Percentiles rank a stretch among this genome's conserved stretches.
phyloP scores from a whole-genome alignment of 1,140 invertebrate genomes.

The Drosophila nebulosa region DNA sequence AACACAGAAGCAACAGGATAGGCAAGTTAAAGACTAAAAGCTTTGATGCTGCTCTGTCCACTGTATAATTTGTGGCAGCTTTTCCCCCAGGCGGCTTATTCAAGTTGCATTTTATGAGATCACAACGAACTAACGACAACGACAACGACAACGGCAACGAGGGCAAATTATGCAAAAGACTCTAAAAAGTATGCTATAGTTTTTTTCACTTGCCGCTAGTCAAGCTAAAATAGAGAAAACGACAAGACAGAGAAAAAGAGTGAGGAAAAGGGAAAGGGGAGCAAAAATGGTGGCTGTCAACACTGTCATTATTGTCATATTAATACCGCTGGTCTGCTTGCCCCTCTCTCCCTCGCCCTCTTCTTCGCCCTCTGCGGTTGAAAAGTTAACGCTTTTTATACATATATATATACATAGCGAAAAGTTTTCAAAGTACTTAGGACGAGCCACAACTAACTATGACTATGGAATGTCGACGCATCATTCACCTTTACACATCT shows the following conservation, averaged over 20 bases:
- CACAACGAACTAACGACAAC: not conserved
- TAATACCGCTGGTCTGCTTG: conserved; percentile 16
- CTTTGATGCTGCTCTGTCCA: not conserved
- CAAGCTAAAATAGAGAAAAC: not conserved
- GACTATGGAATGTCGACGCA: conserved; percentile 19
- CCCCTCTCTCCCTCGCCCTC: not conserved
- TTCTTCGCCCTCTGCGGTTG: conserved; percentile 7
- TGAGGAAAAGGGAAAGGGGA: not conserved
- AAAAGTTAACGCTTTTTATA: conserved; percentile 45
- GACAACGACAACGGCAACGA: no score
- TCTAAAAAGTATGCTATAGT: not conserved
- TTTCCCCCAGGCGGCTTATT: not conserved
- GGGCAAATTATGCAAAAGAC: conserved; percentile 6
- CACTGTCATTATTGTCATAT: conserved; percentile 56
- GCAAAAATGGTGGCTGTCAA: not conserved
- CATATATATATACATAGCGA: conserved; percentile 35
- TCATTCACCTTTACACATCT: not conserved
- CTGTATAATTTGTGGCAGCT: conserved; percentile 5
- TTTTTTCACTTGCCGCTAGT: not conserved
- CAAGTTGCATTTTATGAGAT: conserved; percentile 1
- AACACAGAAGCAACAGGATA: not conserved
- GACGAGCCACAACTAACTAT: conserved; percentile 3
- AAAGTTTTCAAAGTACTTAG: conserved; percentile 50
- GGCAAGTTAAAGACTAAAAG: not conserved
- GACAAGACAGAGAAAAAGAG: not conserved